Conservation (phyloP, 2,888 invertebrate genomes). For the Hypercompe scribonia region DNA sequence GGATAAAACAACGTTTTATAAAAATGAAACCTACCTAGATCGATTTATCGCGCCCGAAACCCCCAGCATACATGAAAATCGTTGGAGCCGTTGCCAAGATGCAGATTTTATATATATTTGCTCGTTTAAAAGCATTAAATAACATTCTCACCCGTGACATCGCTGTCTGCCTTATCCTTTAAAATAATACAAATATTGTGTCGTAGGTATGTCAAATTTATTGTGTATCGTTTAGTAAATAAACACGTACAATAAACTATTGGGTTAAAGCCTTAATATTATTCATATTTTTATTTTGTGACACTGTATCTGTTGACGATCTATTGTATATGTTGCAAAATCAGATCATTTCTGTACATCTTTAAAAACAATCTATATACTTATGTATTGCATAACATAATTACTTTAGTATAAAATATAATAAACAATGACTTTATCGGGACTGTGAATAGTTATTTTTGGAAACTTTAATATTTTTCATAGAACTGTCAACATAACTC, state of each 20-base stretch:
- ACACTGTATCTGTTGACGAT: slow-evolving; percentile 62
- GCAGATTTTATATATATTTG: no score
- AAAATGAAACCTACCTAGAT: no score
- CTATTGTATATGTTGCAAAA: slow-evolving; percentile 61
- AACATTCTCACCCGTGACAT: no score
- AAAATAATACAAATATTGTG: slow-evolving; percentile 42
- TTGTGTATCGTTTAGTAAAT: slow-evolving; percentile 78
- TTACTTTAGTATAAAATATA: slow-evolving; percentile 52
- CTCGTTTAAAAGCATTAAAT: no score
- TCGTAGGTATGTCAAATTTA: slow-evolving; percentile 72
- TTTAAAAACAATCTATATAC: slow-evolving; percentile 51
- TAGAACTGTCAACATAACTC: slow-evolving; percentile 23
- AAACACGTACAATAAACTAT: slow-evolving; percentile 78
- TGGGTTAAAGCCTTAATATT: slow-evolving; percentile 70
- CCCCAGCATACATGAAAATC: no score
- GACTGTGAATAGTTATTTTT: slow-evolving; percentile 42
- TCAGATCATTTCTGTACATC: slow-evolving; percentile 71
- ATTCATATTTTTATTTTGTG: slow-evolving; percentile 55
- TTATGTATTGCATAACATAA: slow-evolving; percentile 52
- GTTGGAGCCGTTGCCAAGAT: no score
- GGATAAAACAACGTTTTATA: no score
- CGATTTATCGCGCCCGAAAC: no score
- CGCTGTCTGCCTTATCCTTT: not conserved
- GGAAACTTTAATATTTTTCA: slow-evolving; percentile 24
- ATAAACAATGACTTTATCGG: slow-evolving; percentile 65